Conservation (phyloP, 2,797 vertebrate species). For the Onychomys torridus region DNA sequence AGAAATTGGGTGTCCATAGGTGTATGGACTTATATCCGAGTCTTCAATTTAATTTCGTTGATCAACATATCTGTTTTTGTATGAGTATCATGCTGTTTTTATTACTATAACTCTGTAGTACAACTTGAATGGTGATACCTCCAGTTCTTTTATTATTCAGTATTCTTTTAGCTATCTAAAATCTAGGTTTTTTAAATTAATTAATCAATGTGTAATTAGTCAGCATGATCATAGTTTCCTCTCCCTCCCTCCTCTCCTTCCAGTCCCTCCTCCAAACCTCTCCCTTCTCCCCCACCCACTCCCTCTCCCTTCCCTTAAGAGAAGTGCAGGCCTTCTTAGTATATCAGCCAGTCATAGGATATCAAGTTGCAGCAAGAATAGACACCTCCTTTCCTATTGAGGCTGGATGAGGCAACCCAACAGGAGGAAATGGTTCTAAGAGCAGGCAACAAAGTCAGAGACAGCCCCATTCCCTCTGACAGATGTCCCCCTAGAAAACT, state of each 20-base stretch:
- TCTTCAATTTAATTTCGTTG: not conserved
- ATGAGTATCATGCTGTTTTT: not conserved
- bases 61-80: not conserved
- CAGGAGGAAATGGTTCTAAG: not conserved
- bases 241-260: not conserved
- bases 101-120: not conserved
- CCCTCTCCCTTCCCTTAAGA: not conserved
- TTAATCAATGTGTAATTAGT: too few species aligned
- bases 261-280: not conserved
- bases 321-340: not conserved
- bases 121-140: not conserved
- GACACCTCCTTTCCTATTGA: not conserved
- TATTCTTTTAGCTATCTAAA: not conserved
- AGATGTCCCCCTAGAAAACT: not conserved
- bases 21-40: not conserved
- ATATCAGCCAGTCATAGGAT: not conserved
- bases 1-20: not conserved
- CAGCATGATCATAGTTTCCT: not conserved
- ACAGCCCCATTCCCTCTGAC: not conserved
- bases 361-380: not conserved
- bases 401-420: not conserved
- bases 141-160: not conserved
- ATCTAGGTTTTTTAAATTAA: not conserved
- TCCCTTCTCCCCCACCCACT: not conserved
- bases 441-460: not conserved